These are phyloP conservation scores for Chrysemys picta DNA, from an alignment of 2,113 vertebrate species.

Conservation along the genomic window DNA sequence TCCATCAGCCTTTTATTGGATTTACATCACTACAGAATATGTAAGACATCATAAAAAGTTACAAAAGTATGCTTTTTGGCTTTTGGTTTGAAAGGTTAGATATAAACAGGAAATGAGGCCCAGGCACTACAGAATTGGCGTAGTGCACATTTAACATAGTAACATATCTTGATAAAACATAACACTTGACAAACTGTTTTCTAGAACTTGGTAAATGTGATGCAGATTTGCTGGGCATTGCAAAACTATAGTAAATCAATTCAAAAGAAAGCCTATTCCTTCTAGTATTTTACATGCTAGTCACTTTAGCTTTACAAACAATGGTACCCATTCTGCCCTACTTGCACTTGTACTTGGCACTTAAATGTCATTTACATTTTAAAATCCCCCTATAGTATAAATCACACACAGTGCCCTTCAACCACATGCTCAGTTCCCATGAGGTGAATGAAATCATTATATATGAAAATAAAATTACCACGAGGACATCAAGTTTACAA, in stretches of 20 bases:
- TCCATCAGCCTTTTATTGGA: conserved; percentile 32
- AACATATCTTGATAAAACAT: background rate
- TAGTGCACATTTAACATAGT: background rate
- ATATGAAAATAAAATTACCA: background rate
- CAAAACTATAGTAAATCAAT: background rate
- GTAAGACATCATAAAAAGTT: background rate
- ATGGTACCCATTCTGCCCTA: background rate
- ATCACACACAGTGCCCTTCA: background rate
- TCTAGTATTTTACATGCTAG: background rate
- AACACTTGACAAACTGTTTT: background rate
- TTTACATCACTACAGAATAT: conserved; percentile 35
- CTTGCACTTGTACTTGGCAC: background rate
- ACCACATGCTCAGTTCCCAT: accelerated
- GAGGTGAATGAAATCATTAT: background rate
- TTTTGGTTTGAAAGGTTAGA: conserved; percentile 29
- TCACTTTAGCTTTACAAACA: background rate
- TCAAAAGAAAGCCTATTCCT: background rate
- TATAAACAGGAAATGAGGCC: conserved; percentile 30
- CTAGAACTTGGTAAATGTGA: background rate
- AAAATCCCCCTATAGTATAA: background rate
- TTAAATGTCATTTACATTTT: background rate
- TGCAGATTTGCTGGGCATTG: background rate
- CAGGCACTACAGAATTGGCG: background rate
- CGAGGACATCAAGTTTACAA: background rate
- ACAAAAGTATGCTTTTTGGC: conserved; percentile 12